Base-by-base conservation (phyloP, 2,888 invertebrate genomes). In the Tachina fera region DNA sequence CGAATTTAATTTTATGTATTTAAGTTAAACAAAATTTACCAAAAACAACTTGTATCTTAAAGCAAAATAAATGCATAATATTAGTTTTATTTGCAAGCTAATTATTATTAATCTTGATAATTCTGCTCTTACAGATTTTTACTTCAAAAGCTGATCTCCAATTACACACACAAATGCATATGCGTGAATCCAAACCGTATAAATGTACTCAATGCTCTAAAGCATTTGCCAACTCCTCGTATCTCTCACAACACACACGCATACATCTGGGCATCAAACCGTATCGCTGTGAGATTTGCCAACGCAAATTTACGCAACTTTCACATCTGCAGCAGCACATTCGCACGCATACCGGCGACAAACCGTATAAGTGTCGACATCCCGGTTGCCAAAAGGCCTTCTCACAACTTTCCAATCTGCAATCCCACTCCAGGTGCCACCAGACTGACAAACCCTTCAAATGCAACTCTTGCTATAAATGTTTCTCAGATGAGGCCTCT, bases 391-490 rank as follows among this genome's bases (percentile, higher is more conserved):
- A 98, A 93, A 99, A 99, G 94, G 99, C 99, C 88, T 99, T 99
- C 95, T 98, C 98, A 83, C 99, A 99, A 93, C 95, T 99, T 90
- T 98, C 98, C 92, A 99, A 99, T 94, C 96, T 99, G 89, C 99
- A 99, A 94, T 98, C 98, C 92, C 99, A 99, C 94, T 99, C 99
- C 90, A 96, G 99, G 88, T 99, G 99, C 94, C 99, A 99, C 94
- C 99, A 99, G 93, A 98, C 99, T 87, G 99, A 99, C 94, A 99
- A 99, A 92, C 99, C 99, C 49, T 99, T 98, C 95, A 99, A 99
- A 94, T 99, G 99, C 94, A 99, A 99, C 95, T 98, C 98, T 89
- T 99, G 99, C 94, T 99, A 99, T 95, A 99, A 99, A 94, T 99
- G 99, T 94, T 99, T 99, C 94, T 96, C 97, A 88, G 99, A 99